These are phyloP conservation scores for Muscina levida DNA, from an alignment of 2,888 invertebrate genomes.

Conservation along the genomic window DNA sequence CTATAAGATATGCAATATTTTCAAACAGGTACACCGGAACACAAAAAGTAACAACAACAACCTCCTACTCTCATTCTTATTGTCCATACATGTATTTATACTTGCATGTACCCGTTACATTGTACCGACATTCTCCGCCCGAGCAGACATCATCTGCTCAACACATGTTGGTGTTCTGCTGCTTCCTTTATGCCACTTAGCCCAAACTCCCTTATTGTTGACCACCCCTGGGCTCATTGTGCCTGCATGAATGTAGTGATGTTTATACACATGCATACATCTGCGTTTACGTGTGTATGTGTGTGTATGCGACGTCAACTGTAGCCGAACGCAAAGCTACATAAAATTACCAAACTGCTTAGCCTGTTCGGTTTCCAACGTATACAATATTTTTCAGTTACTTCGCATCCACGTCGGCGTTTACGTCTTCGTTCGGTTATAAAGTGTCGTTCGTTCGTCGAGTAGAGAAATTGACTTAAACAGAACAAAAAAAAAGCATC, in stretches of 20 bases:
- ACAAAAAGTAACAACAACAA: neutral
- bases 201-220: conserved; percentile 21
- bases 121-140: neutral
- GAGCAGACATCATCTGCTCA: conserved; percentile 15
- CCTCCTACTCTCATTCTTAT: conserved; percentile 4
- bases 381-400: conserved; percentile 51
- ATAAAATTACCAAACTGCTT: conserved; percentile 53
- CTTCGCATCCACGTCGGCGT: conserved; percentile 65
- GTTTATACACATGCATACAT: neutral
- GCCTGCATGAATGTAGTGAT: neutral
- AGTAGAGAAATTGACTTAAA: conserved; percentile 56
- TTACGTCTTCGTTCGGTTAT: conserved; percentile 55
- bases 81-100: neutral
- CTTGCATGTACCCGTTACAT: neutral
- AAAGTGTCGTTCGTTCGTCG: conserved; percentile 30
- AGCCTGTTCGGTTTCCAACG: conserved; percentile 50
- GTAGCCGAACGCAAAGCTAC: conserved; percentile 66
- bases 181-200: conserved; percentile 13
- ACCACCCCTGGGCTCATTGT: too few species aligned
- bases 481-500: conserved; percentile 52
- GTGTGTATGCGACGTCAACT: conserved; percentile 57
- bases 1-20: neutral
- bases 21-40: neutral
- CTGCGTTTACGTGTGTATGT: conserved; percentile 30
- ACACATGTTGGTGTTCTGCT: conserved; percentile 28